These are phyloP conservation scores for Loxodonta africana DNA, from an alignment of 2,113 vertebrate species.

Conservation along the genomic window DNA sequence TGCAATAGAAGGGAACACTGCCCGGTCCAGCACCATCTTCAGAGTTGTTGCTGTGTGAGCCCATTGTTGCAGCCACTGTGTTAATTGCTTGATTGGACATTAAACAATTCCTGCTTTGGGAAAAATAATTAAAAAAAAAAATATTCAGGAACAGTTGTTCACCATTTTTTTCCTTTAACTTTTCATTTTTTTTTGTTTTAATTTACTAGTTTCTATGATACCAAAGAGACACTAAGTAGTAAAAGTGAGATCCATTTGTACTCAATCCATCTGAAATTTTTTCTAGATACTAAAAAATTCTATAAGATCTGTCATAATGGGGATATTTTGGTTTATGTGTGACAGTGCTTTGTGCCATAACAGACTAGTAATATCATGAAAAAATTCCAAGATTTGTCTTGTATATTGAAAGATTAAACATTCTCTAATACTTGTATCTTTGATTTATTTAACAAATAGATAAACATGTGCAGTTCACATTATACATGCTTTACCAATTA, in stretches of 20 bases:
- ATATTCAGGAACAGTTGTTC: slow-evolving; percentile 11
- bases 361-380: neutral
- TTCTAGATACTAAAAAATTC: slow-evolving; percentile 34
- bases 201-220: neutral
- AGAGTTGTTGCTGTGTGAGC: too few species aligned
- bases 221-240: neutral
- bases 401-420: slow-evolving; percentile 4
- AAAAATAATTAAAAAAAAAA: too few species aligned
- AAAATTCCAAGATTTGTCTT: neutral
- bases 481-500: neutral
- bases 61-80: too few species aligned
- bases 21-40: too few species aligned
- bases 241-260: slow-evolving; percentile 37
- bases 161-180: slow-evolving; percentile 30
- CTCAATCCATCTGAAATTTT: slow-evolving; percentile 47
- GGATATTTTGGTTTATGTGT: slow-evolving; percentile 11
- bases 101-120: neutral
- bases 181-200: neutral
- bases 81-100: neutral
- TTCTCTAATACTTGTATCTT: neutral
- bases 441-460: neutral
- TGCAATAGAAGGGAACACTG: too few species aligned
- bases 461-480: neutral
- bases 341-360: neutral
- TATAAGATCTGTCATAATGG: neutral